These are phyloP conservation scores for Mythimna impura DNA, from an alignment of 2,888 invertebrate genomes.

Conservation along the genomic window DNA sequence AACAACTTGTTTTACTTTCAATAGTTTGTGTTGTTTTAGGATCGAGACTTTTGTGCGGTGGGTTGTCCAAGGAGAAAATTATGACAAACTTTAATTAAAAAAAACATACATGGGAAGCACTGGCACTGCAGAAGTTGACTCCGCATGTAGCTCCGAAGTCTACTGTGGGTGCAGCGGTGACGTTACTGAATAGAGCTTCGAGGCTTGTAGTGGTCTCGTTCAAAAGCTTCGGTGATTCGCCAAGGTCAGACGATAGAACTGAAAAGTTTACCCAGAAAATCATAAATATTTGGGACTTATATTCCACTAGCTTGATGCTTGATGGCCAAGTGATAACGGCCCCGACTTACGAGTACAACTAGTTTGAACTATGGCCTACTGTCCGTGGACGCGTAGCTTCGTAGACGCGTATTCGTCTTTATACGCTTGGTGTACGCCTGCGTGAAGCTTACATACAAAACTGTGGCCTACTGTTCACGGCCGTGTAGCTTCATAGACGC, in stretches of 20 bases:
- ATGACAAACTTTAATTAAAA: not conserved
- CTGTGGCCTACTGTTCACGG: too few species aligned
- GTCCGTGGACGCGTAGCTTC: too few species aligned
- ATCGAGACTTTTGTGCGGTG: too few species aligned
- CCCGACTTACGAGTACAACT: too few species aligned
- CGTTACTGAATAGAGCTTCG: slow-evolving; percentile 68
- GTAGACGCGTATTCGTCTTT: too few species aligned
- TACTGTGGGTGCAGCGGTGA: slow-evolving; percentile 72
- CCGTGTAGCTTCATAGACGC: too few species aligned
- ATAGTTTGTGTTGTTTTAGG: too few species aligned
- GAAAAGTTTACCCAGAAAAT: slow-evolving; percentile 28
- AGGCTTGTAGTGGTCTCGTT: slow-evolving; percentile 73
- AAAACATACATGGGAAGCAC: slow-evolving; percentile 78
- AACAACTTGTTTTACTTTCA: too few species aligned
- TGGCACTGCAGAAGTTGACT: slow-evolving; percentile 93
- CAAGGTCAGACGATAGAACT: slow-evolving; percentile 86
- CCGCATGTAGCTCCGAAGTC: slow-evolving; percentile 92
- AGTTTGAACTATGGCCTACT: too few species aligned
- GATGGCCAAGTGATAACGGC: not conserved
- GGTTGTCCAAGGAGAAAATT: not conserved
- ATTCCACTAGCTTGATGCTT: not conserved
- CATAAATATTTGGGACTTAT: not conserved
- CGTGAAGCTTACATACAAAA: too few species aligned
- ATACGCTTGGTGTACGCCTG: too few species aligned
- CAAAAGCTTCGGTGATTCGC: slow-evolving; percentile 69